phyloP scores from a whole-genome alignment of 2,113 vertebrate species.

The Pseudopodoces humilis region DNA sequence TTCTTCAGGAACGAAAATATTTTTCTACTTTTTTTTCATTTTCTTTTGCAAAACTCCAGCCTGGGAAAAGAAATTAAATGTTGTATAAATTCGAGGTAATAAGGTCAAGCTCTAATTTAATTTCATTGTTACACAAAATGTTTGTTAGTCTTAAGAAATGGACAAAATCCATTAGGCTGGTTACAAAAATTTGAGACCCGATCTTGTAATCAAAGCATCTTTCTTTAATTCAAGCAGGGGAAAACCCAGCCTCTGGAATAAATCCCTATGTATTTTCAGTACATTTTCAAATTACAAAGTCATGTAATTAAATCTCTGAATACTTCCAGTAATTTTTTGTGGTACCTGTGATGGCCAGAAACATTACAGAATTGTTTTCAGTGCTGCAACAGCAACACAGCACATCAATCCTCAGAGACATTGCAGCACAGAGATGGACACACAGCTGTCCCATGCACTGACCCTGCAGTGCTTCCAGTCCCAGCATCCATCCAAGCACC shows the following conservation, averaged over 20 bases:
- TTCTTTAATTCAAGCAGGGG: not conserved
- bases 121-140: not conserved
- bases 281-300: not conserved
- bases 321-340: not conserved
- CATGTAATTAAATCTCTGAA: not conserved
- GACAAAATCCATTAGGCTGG: not conserved
- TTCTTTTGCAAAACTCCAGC: not conserved
- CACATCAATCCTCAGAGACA: rapidly evolving
- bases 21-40: not conserved
- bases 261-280: not conserved
- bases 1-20: not conserved
- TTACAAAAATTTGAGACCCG: not conserved
- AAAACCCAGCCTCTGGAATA: not conserved
- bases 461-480: no score
- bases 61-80: not conserved
- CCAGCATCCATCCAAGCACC: rapidly evolving
- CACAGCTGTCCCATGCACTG: rapidly evolving
- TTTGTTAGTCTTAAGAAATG: not conserved
- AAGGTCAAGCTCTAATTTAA: not conserved
- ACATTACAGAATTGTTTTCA: not conserved
- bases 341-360: not conserved
- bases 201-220: not conserved
- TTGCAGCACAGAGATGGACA: rapidly evolving
- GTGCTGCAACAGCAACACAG: not conserved
- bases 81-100: not conserved